A percentile compares a stretch with the other conserved stretches of the same genome.
Conservation (phyloP, 2,113 vertebrate species). For the human region DNA sequence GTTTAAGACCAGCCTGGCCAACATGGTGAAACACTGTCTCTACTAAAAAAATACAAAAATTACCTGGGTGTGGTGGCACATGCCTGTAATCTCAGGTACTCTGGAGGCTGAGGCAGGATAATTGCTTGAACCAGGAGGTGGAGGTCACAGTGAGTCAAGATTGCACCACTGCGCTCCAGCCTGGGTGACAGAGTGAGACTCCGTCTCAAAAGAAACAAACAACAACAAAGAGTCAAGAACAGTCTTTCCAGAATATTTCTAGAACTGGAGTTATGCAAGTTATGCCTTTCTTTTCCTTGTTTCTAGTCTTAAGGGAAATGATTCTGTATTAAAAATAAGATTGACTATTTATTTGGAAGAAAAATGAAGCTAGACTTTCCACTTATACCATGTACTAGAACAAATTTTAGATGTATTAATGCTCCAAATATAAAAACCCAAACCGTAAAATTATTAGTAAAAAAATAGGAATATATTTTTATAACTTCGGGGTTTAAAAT, state of each 20-base stretch:
- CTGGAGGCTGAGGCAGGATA: too few relatives aligned
- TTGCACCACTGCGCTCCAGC: too few relatives aligned
- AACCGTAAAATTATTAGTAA: not conserved
- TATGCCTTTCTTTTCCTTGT: not conserved
- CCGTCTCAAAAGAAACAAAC: too few relatives aligned
- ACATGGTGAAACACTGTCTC: too few relatives aligned
- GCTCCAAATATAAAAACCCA: not conserved
- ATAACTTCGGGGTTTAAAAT: not conserved
- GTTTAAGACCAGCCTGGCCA: too few relatives aligned
- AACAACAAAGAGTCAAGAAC: not conserved
- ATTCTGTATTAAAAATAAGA: not conserved
- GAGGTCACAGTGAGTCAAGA: too few relatives aligned
- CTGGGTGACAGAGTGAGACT: too few relatives aligned
- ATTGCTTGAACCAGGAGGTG: too few relatives aligned
- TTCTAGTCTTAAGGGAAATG: not conserved
- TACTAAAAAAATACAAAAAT: too few relatives aligned
- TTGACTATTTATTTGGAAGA: not conserved
- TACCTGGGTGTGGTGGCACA: too few relatives aligned
- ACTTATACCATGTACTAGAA: not conserved
- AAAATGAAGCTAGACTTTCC: not conserved
- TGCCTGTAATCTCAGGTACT: too few relatives aligned
- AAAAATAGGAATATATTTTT: not conserved
- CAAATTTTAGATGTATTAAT: not conserved
- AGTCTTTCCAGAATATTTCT: not conserved
- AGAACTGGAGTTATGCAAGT: not conserved